Base-by-base conservation (phyloP, 1,140 invertebrate genomes). In the Micrasema minimum region DNA sequence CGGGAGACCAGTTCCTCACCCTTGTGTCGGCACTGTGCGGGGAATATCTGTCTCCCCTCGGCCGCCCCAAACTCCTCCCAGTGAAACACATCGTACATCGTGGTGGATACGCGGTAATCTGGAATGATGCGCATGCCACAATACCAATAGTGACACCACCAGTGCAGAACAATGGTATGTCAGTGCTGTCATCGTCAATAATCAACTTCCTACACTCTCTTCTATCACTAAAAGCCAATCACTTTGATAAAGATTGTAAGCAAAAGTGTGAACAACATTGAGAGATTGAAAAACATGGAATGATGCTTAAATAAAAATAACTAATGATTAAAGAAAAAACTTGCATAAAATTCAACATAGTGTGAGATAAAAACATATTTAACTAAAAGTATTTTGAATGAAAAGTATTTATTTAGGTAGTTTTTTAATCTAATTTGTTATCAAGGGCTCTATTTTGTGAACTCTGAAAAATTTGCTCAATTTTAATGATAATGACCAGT, bases 61-160 rank as follows among this genome's bases (percentile, higher is more conserved):
- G 69, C 14, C 14, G 38, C 66, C 46, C 59, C 71, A 64, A 62
- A 65, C 41, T 72, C 74, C 57, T 59, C 88, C 90, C 90, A 91
- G 87, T 90, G 88, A 83, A 91, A 90, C 76, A 91, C 89, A 85
- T 91, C 90, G 84, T 91, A 90, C 88, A 91, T 91, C 79, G 90
- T 90, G 80, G 88, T 87, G 80, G 89, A 90, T 83, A 89, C 90
- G 85, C 86, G 83, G 81, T 86, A 84, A 88, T 89, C 88, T 89
- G 87, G 75, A 86, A 75, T 66, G 45, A 75, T 66, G 62, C 41
- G 37, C 14, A 57, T 53, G 71, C 65, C 71, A 72, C 71, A 88
- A 85, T 37, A 20, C 71, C 64, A 59, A 50, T 66, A 31, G 53
- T 57, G 50, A 46, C 38, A 48, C 7, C 35, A 31, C 26, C 26